Evolutionary conservation across 2,113 vertebrate genomes (phyloP), one percentile per base, ranked within the genome.

Genomic region (Lophura nycthemera): DNA sequence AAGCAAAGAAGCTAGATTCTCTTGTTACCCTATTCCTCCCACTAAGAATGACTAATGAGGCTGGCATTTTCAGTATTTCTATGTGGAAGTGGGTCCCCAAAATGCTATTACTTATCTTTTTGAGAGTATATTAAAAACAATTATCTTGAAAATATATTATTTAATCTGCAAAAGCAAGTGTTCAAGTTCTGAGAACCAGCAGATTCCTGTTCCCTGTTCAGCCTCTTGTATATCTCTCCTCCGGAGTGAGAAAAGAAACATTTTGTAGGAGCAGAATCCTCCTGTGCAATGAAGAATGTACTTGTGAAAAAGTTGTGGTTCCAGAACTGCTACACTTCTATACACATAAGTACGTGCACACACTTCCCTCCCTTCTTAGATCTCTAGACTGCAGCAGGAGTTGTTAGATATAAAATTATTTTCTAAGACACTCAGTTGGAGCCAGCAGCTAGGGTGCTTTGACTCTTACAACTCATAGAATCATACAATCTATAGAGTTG

Each of bases 221-320:
- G 38, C 47, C 89, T 90, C 47, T 89, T 85, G 29, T 18, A 66
- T 29, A 71, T 93, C 86, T 83, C n/a, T 92, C 25, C 60, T 24
- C 63, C 32, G 42, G 10, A 60, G 50, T 22, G 22, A 94, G 16
- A 66, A 87, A 79, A 70, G 3, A n/a, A 71, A 15, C 5, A 2
- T 5, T 63, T 25, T 79, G 34, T 61, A 32, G 67, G 91, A 93
- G 56, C 12, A 66, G 9, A 13, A 74, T 30, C 20, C 38, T 66
- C 60, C 12, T 0, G 0, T 30, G 45, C 77, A 83, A 83, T 60
- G 60, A 93, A 43, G 27, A 71, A n/a, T 1, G 0, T 1, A 0
- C 30, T 77, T 32, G 14, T 76, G 15, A 73, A 12, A 27, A 72
- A 75, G 40, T 13, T 69, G 29, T 48, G 21, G 22, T 42, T 73